phyloP scores from a whole-genome alignment of 2,888 invertebrate genomes.

The Gymnocheta viridis region DNA sequence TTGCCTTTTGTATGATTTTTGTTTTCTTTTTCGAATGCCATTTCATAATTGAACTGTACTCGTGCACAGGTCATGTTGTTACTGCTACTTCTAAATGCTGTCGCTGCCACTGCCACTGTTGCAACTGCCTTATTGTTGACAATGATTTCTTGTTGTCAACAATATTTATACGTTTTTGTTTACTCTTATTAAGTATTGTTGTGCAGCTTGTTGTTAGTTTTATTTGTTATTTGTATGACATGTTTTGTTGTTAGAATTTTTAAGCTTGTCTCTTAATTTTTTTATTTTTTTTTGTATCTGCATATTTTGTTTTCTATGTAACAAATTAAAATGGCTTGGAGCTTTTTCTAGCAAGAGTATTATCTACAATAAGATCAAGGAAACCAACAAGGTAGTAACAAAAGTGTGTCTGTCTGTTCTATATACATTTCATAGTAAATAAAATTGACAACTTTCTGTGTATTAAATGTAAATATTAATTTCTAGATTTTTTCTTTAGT shows the following conservation, averaged over 20 bases:
- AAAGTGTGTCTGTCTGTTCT: background rate
- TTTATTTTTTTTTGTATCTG: background rate
- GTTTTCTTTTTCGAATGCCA: background rate
- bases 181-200: slow-evolving; percentile 66
- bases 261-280: slow-evolving; percentile 20
- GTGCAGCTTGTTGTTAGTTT: slow-evolving; percentile 67
- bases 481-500: slow-evolving; percentile 4
- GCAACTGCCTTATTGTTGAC: slow-evolving; percentile 55
- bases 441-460: slow-evolving; percentile 42
- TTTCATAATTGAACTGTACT: slow-evolving; percentile 45
- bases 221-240: slow-evolving; percentile 73
- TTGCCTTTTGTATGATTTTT: background rate
- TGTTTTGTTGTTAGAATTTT: slow-evolving; percentile 70
- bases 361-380: slow-evolving; percentile 48
- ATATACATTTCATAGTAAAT: background rate
- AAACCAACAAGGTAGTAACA: slow-evolving; percentile 28
- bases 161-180: slow-evolving; percentile 64
- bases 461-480: background rate
- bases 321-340: slow-evolving; percentile 68
- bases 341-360: slow-evolving; percentile 39
- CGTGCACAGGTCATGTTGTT: slow-evolving; percentile 46
- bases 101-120: slow-evolving; percentile 2
- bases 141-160: slow-evolving; percentile 68
- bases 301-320: slow-evolving; percentile 41
- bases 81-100: slow-evolving; percentile 35